phyloP scores from a whole-genome alignment of 1,140 invertebrate genomes.

The Lanistes nyassanus region DNA sequence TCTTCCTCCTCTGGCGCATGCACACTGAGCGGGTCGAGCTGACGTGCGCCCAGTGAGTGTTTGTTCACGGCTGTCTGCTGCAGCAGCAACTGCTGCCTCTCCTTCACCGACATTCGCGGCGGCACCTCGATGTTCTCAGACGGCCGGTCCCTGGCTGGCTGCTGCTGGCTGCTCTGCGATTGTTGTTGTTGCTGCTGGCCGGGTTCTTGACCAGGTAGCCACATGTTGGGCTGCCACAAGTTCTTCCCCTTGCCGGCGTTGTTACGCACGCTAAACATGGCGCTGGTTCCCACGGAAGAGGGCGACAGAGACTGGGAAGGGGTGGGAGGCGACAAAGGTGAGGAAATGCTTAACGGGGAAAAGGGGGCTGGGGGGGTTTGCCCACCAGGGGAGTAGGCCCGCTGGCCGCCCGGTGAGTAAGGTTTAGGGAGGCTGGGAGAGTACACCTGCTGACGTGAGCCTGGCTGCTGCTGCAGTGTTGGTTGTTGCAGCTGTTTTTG shows the following conservation, averaged over 20 bases:
- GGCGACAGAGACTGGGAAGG: conserved; percentile 20
- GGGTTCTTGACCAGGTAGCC: conserved; percentile 25
- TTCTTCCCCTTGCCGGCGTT: conserved; percentile 6
- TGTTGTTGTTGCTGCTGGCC: conserved; percentile 18
- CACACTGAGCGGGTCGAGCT: conserved; percentile 3
- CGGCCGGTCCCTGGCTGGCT: background rate
- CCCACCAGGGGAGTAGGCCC: background rate
- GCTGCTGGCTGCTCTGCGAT: conserved; percentile 3
- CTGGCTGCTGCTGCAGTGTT: background rate
- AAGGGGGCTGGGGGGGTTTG: conserved; percentile 5
- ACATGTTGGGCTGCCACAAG: conserved; percentile 23
- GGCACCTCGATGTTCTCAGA: conserved; percentile 23
- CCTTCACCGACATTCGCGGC: conserved; percentile 17
- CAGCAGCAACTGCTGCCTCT: conserved; percentile 20
- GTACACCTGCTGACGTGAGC: background rate
- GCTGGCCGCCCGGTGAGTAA: background rate
- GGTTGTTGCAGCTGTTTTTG: no score
- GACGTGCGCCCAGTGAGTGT: conserved; percentile 20
- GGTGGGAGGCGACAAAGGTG: background rate
- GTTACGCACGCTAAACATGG: conserved; percentile 32
- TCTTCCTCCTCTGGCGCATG: conserved; percentile 10
- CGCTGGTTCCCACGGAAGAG: background rate
- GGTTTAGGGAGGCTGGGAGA: background rate
- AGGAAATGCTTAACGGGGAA: conserved; percentile 10
- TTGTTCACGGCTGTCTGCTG: conserved; percentile 1